A percentile compares a stretch with the other conserved stretches of the same genome.
phyloP scores from a whole-genome alignment of 2,113 vertebrate species.

The Dasyprocta punctata region DNA sequence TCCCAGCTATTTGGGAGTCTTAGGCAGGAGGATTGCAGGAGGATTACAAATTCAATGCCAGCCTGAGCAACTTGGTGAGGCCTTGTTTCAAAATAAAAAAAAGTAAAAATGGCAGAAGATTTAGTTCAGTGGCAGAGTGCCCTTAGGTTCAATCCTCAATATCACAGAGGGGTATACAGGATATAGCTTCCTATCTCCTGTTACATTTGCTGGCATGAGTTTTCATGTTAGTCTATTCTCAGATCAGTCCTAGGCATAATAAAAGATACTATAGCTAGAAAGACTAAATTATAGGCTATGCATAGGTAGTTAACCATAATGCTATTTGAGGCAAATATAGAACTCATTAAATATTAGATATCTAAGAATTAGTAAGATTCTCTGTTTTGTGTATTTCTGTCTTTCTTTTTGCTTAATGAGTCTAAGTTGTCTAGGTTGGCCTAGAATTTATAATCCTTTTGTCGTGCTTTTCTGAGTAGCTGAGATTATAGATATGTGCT shows the following conservation, averaged over 20 bases:
- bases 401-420: not conserved
- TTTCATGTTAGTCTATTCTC: not conserved
- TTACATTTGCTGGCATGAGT: not conserved
- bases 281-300: not conserved
- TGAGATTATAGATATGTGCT: not conserved
- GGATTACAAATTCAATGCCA: not conserved
- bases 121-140: not conserved
- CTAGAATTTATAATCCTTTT: not conserved
- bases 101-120: not conserved
- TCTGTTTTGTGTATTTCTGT: not conserved
- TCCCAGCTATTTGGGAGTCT: not conserved
- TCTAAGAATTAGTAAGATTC: slow-evolving; percentile 11
- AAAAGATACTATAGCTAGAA: not conserved
- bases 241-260: slow-evolving; percentile 6
- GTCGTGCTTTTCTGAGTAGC: not conserved
- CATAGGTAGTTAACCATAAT: not conserved
- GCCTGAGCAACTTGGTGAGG: not conserved
- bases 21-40: not conserved
- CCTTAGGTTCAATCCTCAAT: not conserved
- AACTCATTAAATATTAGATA: slow-evolving; percentile 36
- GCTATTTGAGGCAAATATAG: not conserved
- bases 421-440: not conserved
- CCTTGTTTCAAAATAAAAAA: not conserved
- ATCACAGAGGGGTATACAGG: not conserved
- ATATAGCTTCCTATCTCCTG: not conserved